Evolutionary conservation across 1,140 invertebrate species (phyloP), one percentile per base, ranked within the genome.

Genomic region (Oedothorax gibbosus): DNA sequence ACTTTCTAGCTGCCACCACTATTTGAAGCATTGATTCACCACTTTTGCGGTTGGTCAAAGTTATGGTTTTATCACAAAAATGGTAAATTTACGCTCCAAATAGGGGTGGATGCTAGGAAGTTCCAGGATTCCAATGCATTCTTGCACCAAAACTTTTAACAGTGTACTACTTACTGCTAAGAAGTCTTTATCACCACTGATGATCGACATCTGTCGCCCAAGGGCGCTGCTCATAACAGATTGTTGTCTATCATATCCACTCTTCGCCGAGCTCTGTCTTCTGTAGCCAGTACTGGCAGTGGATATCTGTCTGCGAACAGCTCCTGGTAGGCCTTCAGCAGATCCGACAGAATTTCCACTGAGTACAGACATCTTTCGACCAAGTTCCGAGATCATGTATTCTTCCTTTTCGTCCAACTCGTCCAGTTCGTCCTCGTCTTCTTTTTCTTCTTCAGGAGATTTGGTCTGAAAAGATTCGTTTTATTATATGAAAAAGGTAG

Each of bases 401-500:
- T 83, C 68, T 20, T 21, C 49, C 9, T 18, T 18, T 49, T 76
- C 83, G 7, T 50, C 54, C 3, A 50, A 7, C n/a, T 85, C 75
- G 7, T 81, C 79, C 50, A 18, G 4, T 1, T 85, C 81, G 10
- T 84, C 64, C 1, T 62, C 69, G 20, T 35, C 57, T 14, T 91
- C 66, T 60, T 81, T 66, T 50, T 10, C 20, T 49, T 75, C 21
- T 21, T n/a, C 10, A 6, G 7, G 64, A 66, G 21, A 66, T 11
- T 18, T 66, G 10, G 10, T 20, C 12, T 12, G n/a, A 60, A 60
- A 12, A 60, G 3, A 0, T 57, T 57, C 15, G 5, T 35, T 35
- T 35, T 35, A 35, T 35, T 1, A 35, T 2, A 35, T 35, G 35
- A 35, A 35, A 35, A 35, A 35, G 1, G 5, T 35, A 5, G 35